A percentile compares a stretch with the other conserved stretches of the same genome.
phyloP scores from a whole-genome alignment of 2,797 vertebrate species.

The Rallus crepitans region DNA sequence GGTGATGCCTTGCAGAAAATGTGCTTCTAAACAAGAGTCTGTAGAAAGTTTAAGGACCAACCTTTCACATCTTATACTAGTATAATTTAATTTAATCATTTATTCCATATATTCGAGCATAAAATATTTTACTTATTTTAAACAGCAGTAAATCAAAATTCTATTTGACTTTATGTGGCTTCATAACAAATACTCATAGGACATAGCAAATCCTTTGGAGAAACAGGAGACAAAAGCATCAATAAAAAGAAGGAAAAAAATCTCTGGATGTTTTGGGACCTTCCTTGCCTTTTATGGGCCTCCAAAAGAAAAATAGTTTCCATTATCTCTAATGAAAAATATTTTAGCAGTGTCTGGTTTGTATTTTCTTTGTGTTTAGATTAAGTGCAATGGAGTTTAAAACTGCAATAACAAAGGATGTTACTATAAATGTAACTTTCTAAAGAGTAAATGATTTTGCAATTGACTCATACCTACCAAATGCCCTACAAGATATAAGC shows the following conservation, averaged over 20 bases:
- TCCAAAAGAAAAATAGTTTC: constrained; percentile 75
- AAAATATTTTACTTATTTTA: background rate
- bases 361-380: constrained; percentile 74
- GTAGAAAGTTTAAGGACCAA: background rate
- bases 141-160: background rate
- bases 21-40: background rate
- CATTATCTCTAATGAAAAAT: constrained; percentile 80
- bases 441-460: constrained; percentile 58
- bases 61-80: background rate
- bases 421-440: constrained; percentile 63
- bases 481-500: constrained; percentile 17
- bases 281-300: constrained; percentile 79
- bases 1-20: background rate
- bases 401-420: constrained; percentile 59
- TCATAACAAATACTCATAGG: constrained; percentile 6
- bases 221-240: constrained; percentile 5
- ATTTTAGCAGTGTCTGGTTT: constrained; percentile 72
- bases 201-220: constrained; percentile 16
- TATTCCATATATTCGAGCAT: background rate
- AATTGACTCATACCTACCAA: constrained; percentile 48
- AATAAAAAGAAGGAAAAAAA: constrained; percentile 24
- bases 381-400: constrained; percentile 65
- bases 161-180: background rate
- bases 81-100: background rate
- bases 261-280: constrained; percentile 40